Evolutionary conservation across 1,140 invertebrate genomes (phyloP), one percentile per base, ranked within the genome.

Genomic region (Drosophila watanabei): DNA sequence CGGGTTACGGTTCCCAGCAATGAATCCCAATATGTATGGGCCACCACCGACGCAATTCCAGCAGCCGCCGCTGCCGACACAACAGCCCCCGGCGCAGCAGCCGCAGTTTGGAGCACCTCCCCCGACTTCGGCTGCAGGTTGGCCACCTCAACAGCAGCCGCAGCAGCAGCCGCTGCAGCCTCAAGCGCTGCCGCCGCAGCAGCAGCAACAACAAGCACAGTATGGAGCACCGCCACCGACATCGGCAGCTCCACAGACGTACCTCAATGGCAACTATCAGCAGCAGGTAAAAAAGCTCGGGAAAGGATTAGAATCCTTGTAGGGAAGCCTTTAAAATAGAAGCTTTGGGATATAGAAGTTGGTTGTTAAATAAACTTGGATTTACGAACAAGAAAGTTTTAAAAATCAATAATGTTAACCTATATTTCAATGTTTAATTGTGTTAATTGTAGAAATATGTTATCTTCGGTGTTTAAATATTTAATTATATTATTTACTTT

Each of bases 201-300:
- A 35, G 28, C 82, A 62, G 35, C 83, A 71, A 41, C 83, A 68
- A 62, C 83, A 79, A 57, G 75, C 73, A 78, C 87, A 91, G 75
- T 86, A 80, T 63, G 87, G 82, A 62, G 75, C 82, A 45, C 79
- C 87, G 51, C 63, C 79, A 56, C 64, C 77, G 35, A 69, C 86
- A 56, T 78, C 86, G 32, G 58, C 77, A 35, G 77, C 79, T 8
- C 54, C 65, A 39, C 88, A 88, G 45, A 49, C 83, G 13, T 84
- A 77, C 48, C 73, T 93, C 18, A 93, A 93, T 69, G 92, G 92
- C 39, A 93, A 93, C 57, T 93, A 93, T 78, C 85, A 90, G 56
- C 92, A 93, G 90, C 92, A 93, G 92, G 92, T 93, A 63, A 82
- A 37, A n/a, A n/a, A 28, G 35, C 14, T n/a, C 5, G 13, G 20